Conservation (phyloP, 2,797 vertebrate species). For the Anas acuta region DNA sequence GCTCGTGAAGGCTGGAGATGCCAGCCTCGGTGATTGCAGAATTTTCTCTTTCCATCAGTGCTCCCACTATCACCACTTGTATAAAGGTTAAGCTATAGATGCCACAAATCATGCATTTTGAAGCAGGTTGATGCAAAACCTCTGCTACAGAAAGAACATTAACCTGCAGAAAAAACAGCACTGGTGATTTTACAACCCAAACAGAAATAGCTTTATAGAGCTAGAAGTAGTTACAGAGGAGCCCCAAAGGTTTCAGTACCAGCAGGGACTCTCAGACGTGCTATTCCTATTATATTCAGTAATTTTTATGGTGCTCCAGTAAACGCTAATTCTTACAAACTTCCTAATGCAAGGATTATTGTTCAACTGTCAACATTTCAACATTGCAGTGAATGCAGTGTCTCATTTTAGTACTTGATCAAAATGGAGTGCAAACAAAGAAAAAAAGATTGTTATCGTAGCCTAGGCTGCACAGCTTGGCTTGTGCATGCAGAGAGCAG, state of each 20-base stretch:
- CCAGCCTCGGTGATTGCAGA: not conserved
- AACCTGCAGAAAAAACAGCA: not conserved
- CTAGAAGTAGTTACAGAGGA: not conserved
- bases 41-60: not conserved
- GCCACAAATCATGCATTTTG: not conserved
- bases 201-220: constrained; percentile 17
- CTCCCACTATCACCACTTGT: not conserved
- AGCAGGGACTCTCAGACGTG: constrained; percentile 5
- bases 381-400: not conserved
- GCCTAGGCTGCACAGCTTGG: not conserved
- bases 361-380: not conserved
- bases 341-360: not conserved
- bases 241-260: not conserved
- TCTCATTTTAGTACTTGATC: not conserved
- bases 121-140: not conserved
- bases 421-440: not conserved
- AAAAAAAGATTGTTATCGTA: not conserved
- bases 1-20: not conserved
- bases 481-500: not conserved
- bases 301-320: not conserved
- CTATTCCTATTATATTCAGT: not conserved
- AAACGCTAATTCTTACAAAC: not conserved
- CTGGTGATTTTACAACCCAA: constrained; percentile 1
- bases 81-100: not conserved
- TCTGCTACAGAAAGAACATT: not conserved